phyloP scores from a whole-genome alignment of 2,888 invertebrate genomes.

The Stomorhina lunata region DNA sequence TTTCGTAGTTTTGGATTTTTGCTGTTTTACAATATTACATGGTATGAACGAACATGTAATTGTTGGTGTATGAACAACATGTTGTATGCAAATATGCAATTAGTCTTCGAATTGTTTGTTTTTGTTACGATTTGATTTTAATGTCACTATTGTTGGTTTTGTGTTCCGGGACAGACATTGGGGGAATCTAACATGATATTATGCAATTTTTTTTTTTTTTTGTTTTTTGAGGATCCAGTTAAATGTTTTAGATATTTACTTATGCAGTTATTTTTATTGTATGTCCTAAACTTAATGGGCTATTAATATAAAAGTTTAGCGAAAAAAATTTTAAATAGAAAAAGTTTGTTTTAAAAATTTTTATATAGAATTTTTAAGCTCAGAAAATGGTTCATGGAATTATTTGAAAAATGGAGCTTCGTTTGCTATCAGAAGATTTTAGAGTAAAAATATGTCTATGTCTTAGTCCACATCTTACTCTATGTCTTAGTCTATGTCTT shows the following conservation, averaged over 20 bases:
- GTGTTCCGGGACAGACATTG: background rate
- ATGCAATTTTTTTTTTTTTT: too few species aligned
- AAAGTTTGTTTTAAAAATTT: too few species aligned
- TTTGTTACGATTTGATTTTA: constrained; percentile 14
- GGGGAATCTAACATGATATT: constrained; percentile 16
- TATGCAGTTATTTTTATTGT: background rate
- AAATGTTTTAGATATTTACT: background rate
- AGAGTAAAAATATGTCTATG: too few species aligned
- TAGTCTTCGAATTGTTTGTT: constrained; percentile 53
- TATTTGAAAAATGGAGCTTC: too few species aligned
- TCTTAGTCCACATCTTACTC: too few species aligned
- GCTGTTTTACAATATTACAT: constrained; percentile 22
- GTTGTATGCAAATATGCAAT: constrained; percentile 63
- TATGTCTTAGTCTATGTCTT: too few species aligned
- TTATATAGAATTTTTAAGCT: too few species aligned
- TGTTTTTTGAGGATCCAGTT: constrained; percentile 1
- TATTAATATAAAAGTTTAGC: background rate
- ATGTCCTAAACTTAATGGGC: background rate
- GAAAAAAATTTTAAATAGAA: too few species aligned
- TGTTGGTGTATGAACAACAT: constrained; percentile 58
- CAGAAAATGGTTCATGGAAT: too few species aligned
- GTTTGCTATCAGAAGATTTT: too few species aligned
- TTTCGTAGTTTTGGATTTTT: background rate
- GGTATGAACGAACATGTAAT: constrained; percentile 57
- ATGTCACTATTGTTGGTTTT: constrained; percentile 29